Percentiles rank a stretch among this genome's conserved stretches.
phyloP scores from a whole-genome alignment of 2,888 invertebrate genomes.

The Clistopyga incitator region DNA sequence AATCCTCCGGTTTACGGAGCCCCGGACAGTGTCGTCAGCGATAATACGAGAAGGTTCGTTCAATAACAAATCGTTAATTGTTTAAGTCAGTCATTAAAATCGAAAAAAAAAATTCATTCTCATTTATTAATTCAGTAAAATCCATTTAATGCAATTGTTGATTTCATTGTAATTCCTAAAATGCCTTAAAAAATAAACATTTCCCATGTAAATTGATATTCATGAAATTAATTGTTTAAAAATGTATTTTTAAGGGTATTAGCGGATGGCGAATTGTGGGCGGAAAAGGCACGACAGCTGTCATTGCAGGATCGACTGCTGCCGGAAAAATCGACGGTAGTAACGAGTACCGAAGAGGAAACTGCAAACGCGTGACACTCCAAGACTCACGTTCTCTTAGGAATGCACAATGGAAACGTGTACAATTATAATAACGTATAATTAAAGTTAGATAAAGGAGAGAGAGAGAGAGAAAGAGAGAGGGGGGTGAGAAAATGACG shows the following conservation, averaged over 20 bases:
- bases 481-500: slow-evolving; percentile 34
- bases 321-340: slow-evolving; percentile 71
- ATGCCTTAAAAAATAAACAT: too few relatives aligned
- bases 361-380: slow-evolving; percentile 80
- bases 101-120: too few relatives aligned
- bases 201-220: background rate
- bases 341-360: slow-evolving; percentile 76
- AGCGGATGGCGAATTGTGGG: slow-evolving; percentile 81
- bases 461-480: background rate
- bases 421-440: slow-evolving; percentile 70
- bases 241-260: slow-evolving; percentile 75
- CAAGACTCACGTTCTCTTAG: slow-evolving; percentile 72
- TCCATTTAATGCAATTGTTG: too few relatives aligned
- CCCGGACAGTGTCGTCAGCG: slow-evolving; percentile 91
- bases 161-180: too few relatives aligned
- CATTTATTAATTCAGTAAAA: too few relatives aligned
- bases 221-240: background rate
- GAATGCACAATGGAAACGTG: slow-evolving; percentile 74
- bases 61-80: background rate
- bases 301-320: slow-evolving; percentile 73
- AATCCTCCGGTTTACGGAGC: slow-evolving; percentile 98
- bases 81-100: too few relatives aligned
- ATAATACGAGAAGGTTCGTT: slow-evolving; percentile 86
- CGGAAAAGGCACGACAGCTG: slow-evolving; percentile 79
- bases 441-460: background rate